Percentiles rank a stretch among this genome's conserved stretches.
Conservation (phyloP, 2,113 vertebrate genomes). For the Crotalus helleri region DNA sequence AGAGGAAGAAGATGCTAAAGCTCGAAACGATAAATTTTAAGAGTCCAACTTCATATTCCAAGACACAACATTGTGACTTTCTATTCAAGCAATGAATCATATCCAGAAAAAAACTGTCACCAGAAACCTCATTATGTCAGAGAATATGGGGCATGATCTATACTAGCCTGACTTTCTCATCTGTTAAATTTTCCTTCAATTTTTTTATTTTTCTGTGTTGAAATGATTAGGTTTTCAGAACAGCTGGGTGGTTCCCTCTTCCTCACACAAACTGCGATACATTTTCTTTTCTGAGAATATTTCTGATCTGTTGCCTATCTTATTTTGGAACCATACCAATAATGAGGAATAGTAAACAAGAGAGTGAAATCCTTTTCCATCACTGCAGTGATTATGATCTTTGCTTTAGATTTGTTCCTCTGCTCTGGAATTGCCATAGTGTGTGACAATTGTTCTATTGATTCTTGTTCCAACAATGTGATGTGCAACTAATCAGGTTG, state of each 20-base stretch:
- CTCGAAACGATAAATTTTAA: background rate
- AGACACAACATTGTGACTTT: background rate
- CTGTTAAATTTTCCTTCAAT: background rate
- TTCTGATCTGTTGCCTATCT: background rate
- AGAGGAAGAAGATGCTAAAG: background rate
- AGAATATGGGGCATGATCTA: background rate
- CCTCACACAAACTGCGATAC: background rate
- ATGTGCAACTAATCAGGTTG: background rate
- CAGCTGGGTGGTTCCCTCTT: background rate
- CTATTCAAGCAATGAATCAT: background rate
- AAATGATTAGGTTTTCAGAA: background rate
- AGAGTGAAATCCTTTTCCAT: background rate
- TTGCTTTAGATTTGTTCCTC: background rate
- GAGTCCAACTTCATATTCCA: background rate
- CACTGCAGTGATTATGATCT: background rate
- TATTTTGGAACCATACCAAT: background rate
- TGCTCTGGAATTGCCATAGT: background rate
- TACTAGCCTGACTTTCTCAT: background rate
- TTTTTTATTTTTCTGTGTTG: background rate
- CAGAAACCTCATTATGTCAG: background rate
- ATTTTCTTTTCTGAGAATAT: background rate
- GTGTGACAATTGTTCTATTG: background rate
- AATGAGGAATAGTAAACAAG: background rate
- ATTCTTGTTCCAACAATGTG: background rate
- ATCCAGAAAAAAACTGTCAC: background rate